phyloP scores from a whole-genome alignment of 2,888 invertebrate species.

The Aspidiotus rigidus region DNA sequence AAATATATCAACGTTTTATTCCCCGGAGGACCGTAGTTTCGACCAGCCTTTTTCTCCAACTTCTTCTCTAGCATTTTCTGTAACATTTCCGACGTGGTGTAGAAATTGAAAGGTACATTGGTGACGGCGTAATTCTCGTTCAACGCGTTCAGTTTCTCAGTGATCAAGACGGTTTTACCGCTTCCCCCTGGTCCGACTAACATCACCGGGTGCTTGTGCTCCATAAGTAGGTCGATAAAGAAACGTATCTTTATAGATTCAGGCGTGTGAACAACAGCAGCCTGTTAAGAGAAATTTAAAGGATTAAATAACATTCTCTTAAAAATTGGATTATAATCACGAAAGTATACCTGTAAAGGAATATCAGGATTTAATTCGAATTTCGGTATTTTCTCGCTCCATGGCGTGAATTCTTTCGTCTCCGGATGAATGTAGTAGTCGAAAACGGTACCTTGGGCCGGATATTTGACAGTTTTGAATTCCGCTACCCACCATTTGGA shows the following conservation, averaged over 20 bases:
- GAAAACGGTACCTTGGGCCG: constrained; percentile 82
- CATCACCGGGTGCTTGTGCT: constrained; percentile 84
- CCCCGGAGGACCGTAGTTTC: constrained; percentile 92
- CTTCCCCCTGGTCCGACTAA: constrained; percentile 86
- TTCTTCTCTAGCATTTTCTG: constrained; percentile 89
- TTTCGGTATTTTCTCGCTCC: constrained; percentile 80
- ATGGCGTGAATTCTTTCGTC: constrained; percentile 77
- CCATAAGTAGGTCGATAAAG: constrained; percentile 82
- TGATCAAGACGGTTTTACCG: constrained; percentile 74
- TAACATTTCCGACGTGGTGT: constrained; percentile 85
- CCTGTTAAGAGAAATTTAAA: constrained; percentile 47
- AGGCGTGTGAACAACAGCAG: constrained; percentile 81
- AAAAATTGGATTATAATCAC: too few species aligned
- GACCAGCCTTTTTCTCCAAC: constrained; percentile 88
- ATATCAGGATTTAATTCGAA: constrained; percentile 87
- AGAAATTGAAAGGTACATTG: constrained; percentile 92
- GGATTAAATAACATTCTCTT: too few species aligned
- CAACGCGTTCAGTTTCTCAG: constrained; percentile 54
- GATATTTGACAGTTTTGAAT: constrained; percentile 90
- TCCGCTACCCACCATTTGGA: constrained; percentile 97
- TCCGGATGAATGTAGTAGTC: constrained; percentile 89
- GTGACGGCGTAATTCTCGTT: constrained; percentile 79
- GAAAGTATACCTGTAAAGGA: constrained; percentile 80
- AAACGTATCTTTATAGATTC: constrained; percentile 84
- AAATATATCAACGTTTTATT: constrained; percentile 89